These are phyloP conservation scores for Steinernema scapterisci DNA, from an alignment of 2,888 invertebrate genomes.

Conservation along the genomic window DNA sequence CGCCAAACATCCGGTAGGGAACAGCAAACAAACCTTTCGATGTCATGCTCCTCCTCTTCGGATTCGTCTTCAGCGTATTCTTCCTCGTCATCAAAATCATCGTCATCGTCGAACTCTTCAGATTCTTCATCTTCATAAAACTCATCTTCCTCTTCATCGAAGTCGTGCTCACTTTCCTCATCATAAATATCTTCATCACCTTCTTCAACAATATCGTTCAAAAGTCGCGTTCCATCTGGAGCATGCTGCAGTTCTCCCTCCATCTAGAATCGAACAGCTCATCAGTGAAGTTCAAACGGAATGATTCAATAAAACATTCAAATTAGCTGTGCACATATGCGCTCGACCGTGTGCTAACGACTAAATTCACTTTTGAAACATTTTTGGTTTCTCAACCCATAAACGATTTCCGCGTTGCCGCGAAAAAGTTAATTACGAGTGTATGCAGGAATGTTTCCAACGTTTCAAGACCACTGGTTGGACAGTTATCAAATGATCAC, in stretches of 20 bases:
- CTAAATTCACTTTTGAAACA: slow-evolving; percentile 19
- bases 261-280: no score
- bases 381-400: not conserved
- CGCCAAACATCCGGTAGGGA: not conserved
- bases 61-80: slow-evolving; percentile 11
- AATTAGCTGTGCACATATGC: slow-evolving; percentile 3
- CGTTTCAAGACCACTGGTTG: not conserved
- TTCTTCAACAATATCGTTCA: slow-evolving; percentile 23
- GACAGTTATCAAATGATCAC: slow-evolving; percentile 1
- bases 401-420: not conserved
- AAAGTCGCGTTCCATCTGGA: not conserved
- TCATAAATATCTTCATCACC: slow-evolving; percentile 28
- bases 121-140: slow-evolving; percentile 34
- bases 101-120: not conserved
- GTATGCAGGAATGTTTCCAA: not conserved
- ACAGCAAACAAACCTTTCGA: slow-evolving; percentile 13
- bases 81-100: not conserved
- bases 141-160: not conserved
- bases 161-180: slow-evolving; percentile 35
- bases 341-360: slow-evolving; percentile 12
- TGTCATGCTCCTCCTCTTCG: not conserved
- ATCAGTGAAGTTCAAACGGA: slow-evolving; percentile 1
- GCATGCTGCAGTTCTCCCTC: not conserved
- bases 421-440: not conserved
- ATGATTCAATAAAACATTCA: slow-evolving; percentile 25